Base-by-base conservation (phyloP, 2,888 invertebrate genomes). In the Zonitis immaculata region DNA sequence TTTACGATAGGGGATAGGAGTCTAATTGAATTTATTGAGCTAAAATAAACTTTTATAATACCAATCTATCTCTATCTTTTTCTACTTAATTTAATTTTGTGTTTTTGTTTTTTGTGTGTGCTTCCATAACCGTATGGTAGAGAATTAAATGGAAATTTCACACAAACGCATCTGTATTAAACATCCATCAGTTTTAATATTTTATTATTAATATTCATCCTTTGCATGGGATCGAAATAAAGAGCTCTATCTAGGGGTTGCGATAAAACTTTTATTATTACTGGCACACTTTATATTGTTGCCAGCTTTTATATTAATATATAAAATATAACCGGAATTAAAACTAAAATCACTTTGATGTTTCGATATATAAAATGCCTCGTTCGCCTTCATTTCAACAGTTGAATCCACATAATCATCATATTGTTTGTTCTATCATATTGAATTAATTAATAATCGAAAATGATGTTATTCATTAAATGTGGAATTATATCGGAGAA, bases 321-420 rank as follows among this genome's bases (percentile, higher is more conserved):
- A n/a, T n/a, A n/a, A n/a, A n/a, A n/a, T n/a, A n/a, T n/a, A n/a
- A 14, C 12, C 12, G 14, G 6, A 39, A 2, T 20, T 18, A 39
- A 39, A 39, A 39, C 39, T 39, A 20, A 39, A 39, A 39, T 39
- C 20, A 39, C 39, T 39, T 39, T 39, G 39, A 39, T 39, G 39
- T 39, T 20, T 26, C 26, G 7, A 22, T 5, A n/a, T n/a, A n/a
- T n/a, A n/a, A n/a, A n/a, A n/a, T n/a, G n/a, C 26, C 26, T 26
- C 1, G 5, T 6, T 26, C 26, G 1, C 8, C 7, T 6, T 7
- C 8, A 6, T 8, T 6, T 8, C 8, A 5, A 7, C 7, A 26
- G 7, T 6, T 26, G 7, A 26, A 26, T 7, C 6, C 8, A 7
- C 7, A n/a, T n/a, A n/a, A n/a, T n/a, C n/a, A n/a, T n/a, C n/a